Base-by-base conservation (phyloP, 1,140 invertebrate species). In the Rhagoletis pomonella region DNA sequence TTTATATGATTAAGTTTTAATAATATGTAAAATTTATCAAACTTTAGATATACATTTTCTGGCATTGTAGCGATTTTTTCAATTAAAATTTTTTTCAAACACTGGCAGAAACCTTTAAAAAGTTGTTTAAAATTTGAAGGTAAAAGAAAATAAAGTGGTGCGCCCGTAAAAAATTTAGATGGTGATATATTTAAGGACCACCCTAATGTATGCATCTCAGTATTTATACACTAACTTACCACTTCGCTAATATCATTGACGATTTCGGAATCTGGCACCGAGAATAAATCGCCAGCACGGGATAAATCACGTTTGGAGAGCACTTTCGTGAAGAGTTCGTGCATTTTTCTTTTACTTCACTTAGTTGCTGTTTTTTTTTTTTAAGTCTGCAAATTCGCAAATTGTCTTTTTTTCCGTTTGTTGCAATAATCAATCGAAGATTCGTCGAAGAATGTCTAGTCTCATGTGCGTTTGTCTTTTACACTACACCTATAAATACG, bases 271-370 rank as follows among this genome's bases (percentile, higher is more conserved):
- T 99, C 97, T 81, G 97, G 95, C 84, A 98, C 95, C 4, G 97
- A 96, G 93, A 99, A 99, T 60, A 99, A 94, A 93, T 98, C 97
- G 67, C 98, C 98, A 89, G 98, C 98, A 92, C 97, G 95, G 39
- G 97, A 98, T 67, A 98, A 94, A 94, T 98, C 97, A 93, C 97
- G 95, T 91, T 97, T 96, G 89, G 95, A 96, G 67, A 98, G 94
- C 88, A 98, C 97, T 95, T 97, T 96, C 90, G 96, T 96, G 91
- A 98, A 97, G 88, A 98, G 94, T 93, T 97, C 96, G 94, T 98
- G 97, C 97, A 98, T 98, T 89, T 93, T 95, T 64, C 19, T 3
- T 17, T 42, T 42, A 10, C 62, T 14, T 62, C 62, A 42, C 84
- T 88, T 77, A 69, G 39, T 73, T 88, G 2, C 17, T 86, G 73